Evolutionary conservation across 2,888 invertebrate species (phyloP), one percentile per base, ranked within the genome.

Genomic region (Drosophila picticornis): DNA sequence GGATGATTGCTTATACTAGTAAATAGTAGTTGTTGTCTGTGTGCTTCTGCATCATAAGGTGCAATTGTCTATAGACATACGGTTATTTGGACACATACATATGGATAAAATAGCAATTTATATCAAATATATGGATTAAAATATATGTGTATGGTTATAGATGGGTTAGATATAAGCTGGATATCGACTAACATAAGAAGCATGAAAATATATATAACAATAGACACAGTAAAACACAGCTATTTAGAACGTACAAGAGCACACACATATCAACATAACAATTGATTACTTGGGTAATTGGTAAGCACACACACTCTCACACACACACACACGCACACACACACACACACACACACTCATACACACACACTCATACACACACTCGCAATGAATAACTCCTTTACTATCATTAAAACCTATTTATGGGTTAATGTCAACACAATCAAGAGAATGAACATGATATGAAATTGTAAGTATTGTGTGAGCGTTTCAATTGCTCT

Each of bases 241-340:
- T 75, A 57, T 57, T 31, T 31, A 75, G 60, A 83, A 83, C 70
- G 53, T 55, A 70, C 70, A 80, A 72, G 67, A 65, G 84, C 80
- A 81, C 81, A 84, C 84, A 74, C 72, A 83, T 61, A 76, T 60
- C 48, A 68, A 72, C 67, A 80, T 65, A 87, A 82, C 87, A 85
- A 82, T 75, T 81, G 82, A 87, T 86, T 87, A 80, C 75, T 81
- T 81, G 75, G 69, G 52, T 81, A 75, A 83, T 79, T 85, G 68
- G 59, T 64, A 65, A 59, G 38, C 32, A 53, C 50, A 70, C 66
- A 63, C 61, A 16, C 63, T 62, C 61, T 40, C 38, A 38, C 52
- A 40, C 62, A 46, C 56, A 51, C 56, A n/a, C 62, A 48, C 59
- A 57, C 40, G 53, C 40, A 64, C 56, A 50, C 53, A 29, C n/a